Base-by-base conservation (phyloP, 2,797 vertebrate species). In the Lacerta viridis region DNA sequence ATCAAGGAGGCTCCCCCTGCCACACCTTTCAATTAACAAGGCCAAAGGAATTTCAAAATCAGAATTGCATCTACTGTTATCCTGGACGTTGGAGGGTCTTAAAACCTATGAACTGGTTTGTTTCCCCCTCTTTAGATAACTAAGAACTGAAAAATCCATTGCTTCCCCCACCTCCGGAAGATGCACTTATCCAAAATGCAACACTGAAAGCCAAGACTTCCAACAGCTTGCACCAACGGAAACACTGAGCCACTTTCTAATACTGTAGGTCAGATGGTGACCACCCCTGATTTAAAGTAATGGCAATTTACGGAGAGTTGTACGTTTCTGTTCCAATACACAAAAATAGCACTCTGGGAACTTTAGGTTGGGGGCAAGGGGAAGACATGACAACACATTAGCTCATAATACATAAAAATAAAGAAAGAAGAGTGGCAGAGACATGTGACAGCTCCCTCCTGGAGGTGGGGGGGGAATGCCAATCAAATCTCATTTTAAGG, bases 401-500 rank as follows among this genome's bases (percentile, higher is more conserved):
- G 92, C 88, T 91, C 94, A 91, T 87, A 87, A 92, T 89, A 94
- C 91, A 92, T 3, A 33, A 84, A 89, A 94, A 90, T 69, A 7
- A 90, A 89, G 33, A 25, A 66, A 77, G 83, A 90, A 86, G 90
- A 89, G 80, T 64, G 92, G 92, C 90, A 93, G 83, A 89, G 71
- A 94, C 78, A 41, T 83, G 92, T 87, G 90, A 90, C 61, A 92
- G 91, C 94, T 93, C 89, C 89, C 93, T 94, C 89, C 85, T 86
- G 94, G 79, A 23, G n/a, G 5, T 55, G 50, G 9, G 15, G n/a
- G n/a, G 25, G 59, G 91, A 80, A 80, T 2, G 89, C 90, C 90
- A 64, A 77, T 87, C 15, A 93, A 91, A 90, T 93, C 90, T 89
- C 84, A 89, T 6, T 80, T 90, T 94, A 96, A 95, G 93, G 94